A percentile compares a stretch with the other conserved stretches of the same genome.
phyloP scores from a whole-genome alignment of 2,113 vertebrate genomes.

The Melanostigma gelatinosum region DNA sequence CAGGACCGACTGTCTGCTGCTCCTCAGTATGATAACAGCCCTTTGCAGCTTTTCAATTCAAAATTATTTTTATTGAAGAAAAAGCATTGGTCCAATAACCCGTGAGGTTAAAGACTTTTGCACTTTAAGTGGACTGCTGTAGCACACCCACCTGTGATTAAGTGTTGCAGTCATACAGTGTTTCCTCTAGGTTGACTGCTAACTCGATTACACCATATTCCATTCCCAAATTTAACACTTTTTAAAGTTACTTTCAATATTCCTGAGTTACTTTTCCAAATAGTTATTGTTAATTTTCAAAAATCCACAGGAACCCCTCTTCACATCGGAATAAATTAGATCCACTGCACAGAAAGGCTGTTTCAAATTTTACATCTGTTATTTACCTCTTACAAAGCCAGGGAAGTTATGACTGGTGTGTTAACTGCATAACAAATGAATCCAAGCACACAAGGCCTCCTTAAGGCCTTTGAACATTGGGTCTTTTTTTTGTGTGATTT shows the following conservation, averaged over 20 bases:
- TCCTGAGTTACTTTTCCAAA: background rate
- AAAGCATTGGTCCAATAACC: background rate
- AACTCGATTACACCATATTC: background rate
- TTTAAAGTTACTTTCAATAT: background rate
- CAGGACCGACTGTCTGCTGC: constrained; percentile 92
- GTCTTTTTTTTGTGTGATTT: too few species aligned
- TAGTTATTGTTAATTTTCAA: background rate
- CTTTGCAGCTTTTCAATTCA: background rate
- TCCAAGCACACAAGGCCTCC: too few species aligned
- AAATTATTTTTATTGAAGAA: background rate
- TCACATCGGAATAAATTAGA: background rate
- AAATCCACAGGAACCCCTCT: background rate
- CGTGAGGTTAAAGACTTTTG: background rate
- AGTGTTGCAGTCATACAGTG: background rate
- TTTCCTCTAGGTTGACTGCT: background rate
- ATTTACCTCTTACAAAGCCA: too few species aligned
- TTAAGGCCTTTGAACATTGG: too few species aligned
- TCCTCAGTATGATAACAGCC: constrained; percentile 88
- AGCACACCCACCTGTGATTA: background rate
- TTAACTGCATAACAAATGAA: too few species aligned
- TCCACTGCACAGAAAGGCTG: background rate
- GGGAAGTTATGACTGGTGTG: too few species aligned
- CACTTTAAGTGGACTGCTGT: background rate
- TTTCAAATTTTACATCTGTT: too few species aligned
- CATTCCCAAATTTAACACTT: background rate